Evolutionary conservation across 2,888 invertebrate genomes (phyloP).

Genomic region (Ramazzottius varieornatus): DNA sequence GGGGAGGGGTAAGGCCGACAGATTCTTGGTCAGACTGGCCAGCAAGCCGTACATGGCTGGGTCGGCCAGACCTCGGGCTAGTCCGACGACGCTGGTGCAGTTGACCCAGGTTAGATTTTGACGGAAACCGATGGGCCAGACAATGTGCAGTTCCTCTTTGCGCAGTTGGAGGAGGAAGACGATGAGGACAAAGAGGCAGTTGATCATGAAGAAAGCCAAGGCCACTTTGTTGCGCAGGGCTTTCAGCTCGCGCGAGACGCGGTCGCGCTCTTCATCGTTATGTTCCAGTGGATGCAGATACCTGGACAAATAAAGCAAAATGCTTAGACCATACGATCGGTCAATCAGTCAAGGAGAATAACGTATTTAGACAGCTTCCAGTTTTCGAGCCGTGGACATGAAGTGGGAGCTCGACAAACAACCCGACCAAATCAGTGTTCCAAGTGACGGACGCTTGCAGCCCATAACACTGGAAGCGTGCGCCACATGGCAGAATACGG

Average conservation of each 20-base stretch:
- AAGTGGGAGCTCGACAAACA: too few relatives aligned
- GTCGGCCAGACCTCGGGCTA: neutral
- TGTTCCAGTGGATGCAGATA: neutral
- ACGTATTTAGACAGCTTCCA: too few relatives aligned
- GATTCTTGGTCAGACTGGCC: neutral
- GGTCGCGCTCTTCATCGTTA: constrained; percentile 25
- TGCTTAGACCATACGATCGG: too few relatives aligned
- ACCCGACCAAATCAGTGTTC: too few relatives aligned
- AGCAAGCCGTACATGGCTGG: neutral
- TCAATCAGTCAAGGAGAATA: too few relatives aligned
- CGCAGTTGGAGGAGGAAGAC: constrained; percentile 93
- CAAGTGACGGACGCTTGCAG: too few relatives aligned
- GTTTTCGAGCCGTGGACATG: too few relatives aligned
- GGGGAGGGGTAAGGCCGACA: neutral
- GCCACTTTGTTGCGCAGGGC: constrained; percentile 80
- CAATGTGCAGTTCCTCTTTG: constrained; percentile 79
- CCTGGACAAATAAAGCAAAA: too few relatives aligned
- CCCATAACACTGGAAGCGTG: too few relatives aligned
- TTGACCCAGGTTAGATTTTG: constrained; percentile 74
- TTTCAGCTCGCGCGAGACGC: constrained; percentile 65
- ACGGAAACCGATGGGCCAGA: constrained; percentile 83
- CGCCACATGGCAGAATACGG: too few relatives aligned
- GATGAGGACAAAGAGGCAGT: constrained; percentile 90
- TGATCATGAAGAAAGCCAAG: constrained; percentile 92
- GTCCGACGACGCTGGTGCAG: constrained; percentile 28